phyloP scores from a whole-genome alignment of 2,888 invertebrate species.

The Nephrocerus scutellatus region DNA sequence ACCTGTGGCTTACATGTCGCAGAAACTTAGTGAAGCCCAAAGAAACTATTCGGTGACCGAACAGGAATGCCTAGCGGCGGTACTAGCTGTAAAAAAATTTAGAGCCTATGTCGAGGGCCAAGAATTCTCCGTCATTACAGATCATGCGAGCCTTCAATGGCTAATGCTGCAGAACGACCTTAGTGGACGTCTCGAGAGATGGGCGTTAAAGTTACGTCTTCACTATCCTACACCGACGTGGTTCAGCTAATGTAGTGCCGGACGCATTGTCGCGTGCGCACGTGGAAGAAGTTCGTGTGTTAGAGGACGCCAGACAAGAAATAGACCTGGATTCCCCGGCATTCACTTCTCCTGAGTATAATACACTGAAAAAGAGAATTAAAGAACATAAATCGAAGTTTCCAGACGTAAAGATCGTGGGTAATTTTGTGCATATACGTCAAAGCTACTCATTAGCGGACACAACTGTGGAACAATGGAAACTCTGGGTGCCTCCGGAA shows the following conservation, averaged over 20 bases:
- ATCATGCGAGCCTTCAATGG: neutral
- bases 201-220: conserved; percentile 21
- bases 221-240: conserved; percentile 8
- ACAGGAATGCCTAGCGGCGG: conserved; percentile 8
- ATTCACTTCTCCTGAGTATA: conserved; percentile 11
- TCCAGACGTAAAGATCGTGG: conserved; percentile 3
- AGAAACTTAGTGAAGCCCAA: conserved; percentile 8
- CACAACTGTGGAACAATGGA: conserved; percentile 8
- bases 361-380: conserved; percentile 3
- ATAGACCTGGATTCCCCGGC: conserved; percentile 1
- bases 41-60: conserved; percentile 9
- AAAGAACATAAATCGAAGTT: neutral
- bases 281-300: neutral
- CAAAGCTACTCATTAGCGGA: conserved; percentile 1
- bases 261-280: neutral
- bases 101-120: conserved; percentile 6
- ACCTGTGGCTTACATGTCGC: conserved; percentile 14
- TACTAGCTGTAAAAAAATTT: conserved; percentile 3
- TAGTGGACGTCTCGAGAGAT: conserved; percentile 21
- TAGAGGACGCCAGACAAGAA: neutral
- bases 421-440: conserved; percentile 7
- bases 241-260: conserved; percentile 1
- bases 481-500: conserved; percentile 8
- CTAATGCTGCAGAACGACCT: neutral
- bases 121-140: conserved; percentile 2